Percentiles rank a stretch among this genome's conserved stretches.
Evolutionary conservation across 1,140 invertebrate genomes (phyloP).

Genomic region (Drosophila equinoxialis): DNA sequence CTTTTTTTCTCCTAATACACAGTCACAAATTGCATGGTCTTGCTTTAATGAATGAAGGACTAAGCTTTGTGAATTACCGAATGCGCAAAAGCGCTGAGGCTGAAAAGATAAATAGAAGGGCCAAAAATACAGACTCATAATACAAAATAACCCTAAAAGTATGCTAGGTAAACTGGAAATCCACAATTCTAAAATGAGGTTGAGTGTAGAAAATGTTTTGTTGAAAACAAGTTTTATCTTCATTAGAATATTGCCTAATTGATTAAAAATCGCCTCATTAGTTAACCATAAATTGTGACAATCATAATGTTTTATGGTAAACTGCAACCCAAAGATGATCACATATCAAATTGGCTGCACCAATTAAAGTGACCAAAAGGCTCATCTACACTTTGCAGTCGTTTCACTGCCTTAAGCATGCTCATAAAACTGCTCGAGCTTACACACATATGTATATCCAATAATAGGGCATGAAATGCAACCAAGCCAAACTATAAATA

Average conservation of each 20-base stretch:
- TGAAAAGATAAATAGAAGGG: neutral
- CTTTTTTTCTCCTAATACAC: neutral
- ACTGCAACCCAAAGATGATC: neutral
- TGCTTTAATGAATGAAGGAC: neutral
- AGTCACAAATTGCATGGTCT: neutral
- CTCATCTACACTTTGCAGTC: constrained; percentile 45
- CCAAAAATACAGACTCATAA: neutral
- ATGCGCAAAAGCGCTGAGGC: neutral
- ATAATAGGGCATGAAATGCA: constrained; percentile 75
- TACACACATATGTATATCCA: constrained; percentile 48
- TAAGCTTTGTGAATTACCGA: neutral
- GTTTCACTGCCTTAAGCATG: constrained; percentile 37
- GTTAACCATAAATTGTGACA: neutral
- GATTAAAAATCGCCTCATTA: constrained; percentile 25
- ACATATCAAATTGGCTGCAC: constrained; percentile 52
- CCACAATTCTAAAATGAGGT: neutral
- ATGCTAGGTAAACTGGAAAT: constrained; percentile 24
- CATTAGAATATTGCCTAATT: neutral
- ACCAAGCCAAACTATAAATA: constrained; percentile 72
- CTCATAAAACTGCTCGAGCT: constrained; percentile 63
- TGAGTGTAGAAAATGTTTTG: constrained; percentile 9
- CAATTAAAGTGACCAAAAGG: constrained; percentile 74
- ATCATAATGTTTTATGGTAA: neutral
- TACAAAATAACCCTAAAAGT: constrained; percentile 45
- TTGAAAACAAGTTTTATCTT: constrained; percentile 18